These are phyloP conservation scores for Eugnorisma glareosa DNA, from an alignment of 2,888 invertebrate species.

Conservation along the genomic window DNA sequence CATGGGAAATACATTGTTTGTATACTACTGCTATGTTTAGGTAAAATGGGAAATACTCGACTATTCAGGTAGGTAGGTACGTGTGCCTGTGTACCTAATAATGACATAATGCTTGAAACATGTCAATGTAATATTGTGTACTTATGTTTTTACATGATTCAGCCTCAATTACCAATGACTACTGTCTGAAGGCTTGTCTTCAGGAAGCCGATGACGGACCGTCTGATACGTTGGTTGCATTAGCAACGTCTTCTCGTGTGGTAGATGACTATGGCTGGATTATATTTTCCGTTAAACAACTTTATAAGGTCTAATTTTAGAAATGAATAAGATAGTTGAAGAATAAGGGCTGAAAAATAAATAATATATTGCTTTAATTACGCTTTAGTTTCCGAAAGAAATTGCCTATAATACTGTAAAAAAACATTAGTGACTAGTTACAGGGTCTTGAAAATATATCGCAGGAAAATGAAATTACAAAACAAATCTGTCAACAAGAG, in stretches of 20 bases:
- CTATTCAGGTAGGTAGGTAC: background rate
- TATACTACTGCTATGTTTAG: conserved; percentile 19
- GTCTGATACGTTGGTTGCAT: background rate
- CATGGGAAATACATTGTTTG: conserved; percentile 53
- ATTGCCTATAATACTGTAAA: background rate
- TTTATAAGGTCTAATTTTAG: background rate
- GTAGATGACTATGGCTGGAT: background rate
- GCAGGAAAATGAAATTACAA: background rate
- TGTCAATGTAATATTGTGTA: conserved; percentile 4
- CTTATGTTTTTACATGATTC: conserved; percentile 19
- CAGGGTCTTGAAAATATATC: background rate
- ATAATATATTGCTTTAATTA: background rate
- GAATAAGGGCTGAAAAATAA: background rate
- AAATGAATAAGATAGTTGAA: background rate
- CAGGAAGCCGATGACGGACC: background rate
- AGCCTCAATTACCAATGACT: background rate
- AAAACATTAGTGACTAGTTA: background rate
- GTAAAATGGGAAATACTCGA: conserved; percentile 25
- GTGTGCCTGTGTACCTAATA: background rate
- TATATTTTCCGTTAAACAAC: too few relatives aligned
- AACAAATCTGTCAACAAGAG: background rate
- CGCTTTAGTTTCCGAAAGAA: background rate
- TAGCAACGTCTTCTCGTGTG: background rate
- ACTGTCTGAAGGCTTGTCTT: background rate
- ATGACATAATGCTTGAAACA: conserved; percentile 29